Base-by-base conservation (phyloP, 1,140 invertebrate species). In the Nymphalis io region DNA sequence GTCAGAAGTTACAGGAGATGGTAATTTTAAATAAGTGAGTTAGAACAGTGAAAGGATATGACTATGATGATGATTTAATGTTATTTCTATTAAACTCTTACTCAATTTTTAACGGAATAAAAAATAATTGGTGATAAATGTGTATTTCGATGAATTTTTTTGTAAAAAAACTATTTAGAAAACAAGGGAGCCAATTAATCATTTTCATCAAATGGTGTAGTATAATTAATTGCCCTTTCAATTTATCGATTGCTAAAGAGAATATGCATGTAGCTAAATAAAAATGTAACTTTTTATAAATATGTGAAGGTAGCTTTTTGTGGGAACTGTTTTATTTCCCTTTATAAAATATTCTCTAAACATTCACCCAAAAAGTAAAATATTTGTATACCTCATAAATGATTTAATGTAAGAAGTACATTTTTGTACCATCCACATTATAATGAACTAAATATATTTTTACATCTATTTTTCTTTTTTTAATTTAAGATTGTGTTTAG, bases 1-100 rank as follows among this genome's bases (percentile, higher is more conserved):
- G n/a, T 44, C n/a, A 16, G 27, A 67, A 67, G 42, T 67, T 48
- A 63, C 23, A 18, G 27, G 16, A 20, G 27, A 53, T 33, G 23
- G 46, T 51, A 53, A 63, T 27, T 61, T 46, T 46, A 46, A 16
- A 20, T 20, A 20, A 51, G 11, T 51, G 20, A 21, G 46, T 51
- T 21, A 51, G 46, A 51, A 18, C 16, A 51, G 46, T 51, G 46
- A 51, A 42, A 46, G n/a, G 15, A 51, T 51, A 51, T 51, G 46
- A 51, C 16, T 51, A 51, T 20, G 44, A 46, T 16, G 27, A 39
- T 58, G 58, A 20, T 60, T 42, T 60, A 60, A 33, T 60, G 58
- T 39, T 60, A 60, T 27, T 60, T 27, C 20, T 15, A 44, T 2
- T 44, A 46, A 44, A 60, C 59, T 60, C 39, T 46, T 46, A 46